These are phyloP conservation scores for Phalacrocorax carbo DNA, from an alignment of 2,113 vertebrate genomes.

Conservation along the genomic window DNA sequence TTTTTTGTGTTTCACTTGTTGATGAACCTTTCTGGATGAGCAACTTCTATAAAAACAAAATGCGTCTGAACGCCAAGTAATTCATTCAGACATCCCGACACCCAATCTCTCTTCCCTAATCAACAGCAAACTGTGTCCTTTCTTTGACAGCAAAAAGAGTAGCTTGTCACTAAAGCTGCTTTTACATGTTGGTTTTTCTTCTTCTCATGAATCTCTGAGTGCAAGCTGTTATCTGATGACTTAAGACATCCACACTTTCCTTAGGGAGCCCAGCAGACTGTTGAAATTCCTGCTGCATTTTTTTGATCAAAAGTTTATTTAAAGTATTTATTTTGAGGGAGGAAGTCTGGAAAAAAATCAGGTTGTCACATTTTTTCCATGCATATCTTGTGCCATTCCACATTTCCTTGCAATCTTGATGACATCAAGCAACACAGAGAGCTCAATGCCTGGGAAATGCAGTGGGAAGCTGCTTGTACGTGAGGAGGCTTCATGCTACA, in stretches of 20 bases:
- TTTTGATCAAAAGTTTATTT: constrained; percentile 11
- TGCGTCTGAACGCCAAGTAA: not conserved
- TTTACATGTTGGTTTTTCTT: not conserved
- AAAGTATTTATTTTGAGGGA: not conserved
- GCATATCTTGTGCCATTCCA: not conserved
- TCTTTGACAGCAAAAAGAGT: not conserved
- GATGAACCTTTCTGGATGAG: constrained; percentile 12
- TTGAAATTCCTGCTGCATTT: not conserved
- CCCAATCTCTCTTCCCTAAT: not conserved
- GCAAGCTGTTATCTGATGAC: not conserved
- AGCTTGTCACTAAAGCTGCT: not conserved
- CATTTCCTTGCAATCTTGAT: constrained; percentile 12
- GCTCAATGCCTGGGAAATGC: constrained; percentile 13
- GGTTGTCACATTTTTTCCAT: constrained; percentile 7
- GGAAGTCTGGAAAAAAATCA: constrained; percentile 11
- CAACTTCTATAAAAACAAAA: constrained; percentile 4
- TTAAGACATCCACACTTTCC: not conserved
- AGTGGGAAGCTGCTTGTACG: not conserved
- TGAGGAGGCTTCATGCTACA: not conserved
- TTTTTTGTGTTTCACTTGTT: not conserved
- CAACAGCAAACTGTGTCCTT: not conserved
- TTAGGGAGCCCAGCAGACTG: not conserved
- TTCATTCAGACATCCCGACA: not conserved
- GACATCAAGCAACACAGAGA: not conserved
- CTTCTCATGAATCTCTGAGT: not conserved